Evolutionary conservation across 2,888 invertebrate species (phyloP).

Genomic region (Nomada goodeniana): DNA sequence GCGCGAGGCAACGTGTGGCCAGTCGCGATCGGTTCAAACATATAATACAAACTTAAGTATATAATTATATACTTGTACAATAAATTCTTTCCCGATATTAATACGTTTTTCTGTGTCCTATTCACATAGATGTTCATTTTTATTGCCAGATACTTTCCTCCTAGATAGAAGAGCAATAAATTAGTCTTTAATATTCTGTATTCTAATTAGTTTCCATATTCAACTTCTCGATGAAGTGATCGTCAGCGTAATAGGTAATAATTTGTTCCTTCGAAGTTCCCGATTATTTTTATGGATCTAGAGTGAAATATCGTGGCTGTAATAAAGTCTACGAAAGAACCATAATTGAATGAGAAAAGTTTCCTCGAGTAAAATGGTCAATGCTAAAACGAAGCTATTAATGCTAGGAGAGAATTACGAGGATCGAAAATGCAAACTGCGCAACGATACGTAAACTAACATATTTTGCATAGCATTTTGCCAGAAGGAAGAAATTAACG

Average conservation of each 20-base stretch:
- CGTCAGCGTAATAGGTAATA: neutral
- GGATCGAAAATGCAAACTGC: neutral
- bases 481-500: neutral
- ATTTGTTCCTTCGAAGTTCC: slow-evolving; percentile 15
- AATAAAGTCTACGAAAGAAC: slow-evolving; percentile 43
- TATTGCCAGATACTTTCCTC: no score
- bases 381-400: slow-evolving; percentile 29
- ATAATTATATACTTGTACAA: no score
- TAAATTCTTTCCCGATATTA: no score
- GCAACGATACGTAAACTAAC: slow-evolving; percentile 9
- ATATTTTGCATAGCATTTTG: neutral
- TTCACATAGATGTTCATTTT: no score
- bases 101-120: no score
- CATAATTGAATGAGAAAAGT: slow-evolving; percentile 48
- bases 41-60: no score
- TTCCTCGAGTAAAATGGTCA: slow-evolving; percentile 28
- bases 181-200: neutral
- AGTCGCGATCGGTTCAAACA: no score
- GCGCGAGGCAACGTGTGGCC: no score
- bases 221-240: slow-evolving; percentile 1
- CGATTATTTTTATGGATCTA: slow-evolving; percentile 40
- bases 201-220: slow-evolving; percentile 15
- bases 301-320: slow-evolving; percentile 31
- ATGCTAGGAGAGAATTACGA: slow-evolving; percentile 34
- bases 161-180: neutral